These are phyloP conservation scores for Branchinecta sandiegonensis DNA, from an alignment of 2,888 invertebrate genomes.

Conservation along the genomic window DNA sequence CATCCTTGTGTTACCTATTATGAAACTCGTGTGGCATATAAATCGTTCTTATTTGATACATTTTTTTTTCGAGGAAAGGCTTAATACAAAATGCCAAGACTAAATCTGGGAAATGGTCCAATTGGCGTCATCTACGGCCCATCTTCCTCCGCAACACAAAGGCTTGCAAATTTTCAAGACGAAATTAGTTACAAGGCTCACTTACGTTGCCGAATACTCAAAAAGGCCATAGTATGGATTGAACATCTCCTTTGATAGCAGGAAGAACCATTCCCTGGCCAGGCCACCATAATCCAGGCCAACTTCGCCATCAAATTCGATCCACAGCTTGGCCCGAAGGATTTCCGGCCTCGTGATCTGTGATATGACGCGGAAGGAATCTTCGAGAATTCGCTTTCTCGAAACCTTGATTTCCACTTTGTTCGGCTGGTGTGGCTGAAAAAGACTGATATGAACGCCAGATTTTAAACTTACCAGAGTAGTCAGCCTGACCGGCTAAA, in stretches of 20 bases:
- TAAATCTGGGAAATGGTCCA: too few relatives aligned
- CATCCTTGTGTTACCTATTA: too few relatives aligned
- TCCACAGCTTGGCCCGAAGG: slow-evolving; percentile 94
- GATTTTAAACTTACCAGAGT: too few relatives aligned
- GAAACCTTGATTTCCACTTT: slow-evolving; percentile 90
- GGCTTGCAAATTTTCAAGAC: background rate
- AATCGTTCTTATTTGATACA: too few relatives aligned
- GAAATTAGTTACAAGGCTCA: slow-evolving; percentile 28
- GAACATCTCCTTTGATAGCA: slow-evolving; percentile 98
- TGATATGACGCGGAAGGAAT: slow-evolving; percentile 89
- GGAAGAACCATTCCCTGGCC: slow-evolving; percentile 96
- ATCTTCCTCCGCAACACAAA: background rate
- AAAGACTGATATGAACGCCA: slow-evolving; percentile 24
- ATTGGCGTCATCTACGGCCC: too few relatives aligned
- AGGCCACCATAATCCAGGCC: slow-evolving; percentile 92
- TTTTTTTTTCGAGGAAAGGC: too few relatives aligned
- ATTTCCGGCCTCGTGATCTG: slow-evolving; percentile 76
- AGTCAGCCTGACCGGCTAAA: too few relatives aligned
- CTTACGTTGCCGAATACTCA: slow-evolving; percentile 96
- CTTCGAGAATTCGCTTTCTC: slow-evolving; percentile 81
- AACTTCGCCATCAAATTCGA: slow-evolving; percentile 95
- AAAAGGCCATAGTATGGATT: slow-evolving; percentile 99
- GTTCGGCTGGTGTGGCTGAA: slow-evolving; percentile 83
- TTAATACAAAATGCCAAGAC: too few relatives aligned
- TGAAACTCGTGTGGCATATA: too few relatives aligned